Conservation (phyloP, 2,113 vertebrate genomes). For the Brachyistius frenatus region DNA sequence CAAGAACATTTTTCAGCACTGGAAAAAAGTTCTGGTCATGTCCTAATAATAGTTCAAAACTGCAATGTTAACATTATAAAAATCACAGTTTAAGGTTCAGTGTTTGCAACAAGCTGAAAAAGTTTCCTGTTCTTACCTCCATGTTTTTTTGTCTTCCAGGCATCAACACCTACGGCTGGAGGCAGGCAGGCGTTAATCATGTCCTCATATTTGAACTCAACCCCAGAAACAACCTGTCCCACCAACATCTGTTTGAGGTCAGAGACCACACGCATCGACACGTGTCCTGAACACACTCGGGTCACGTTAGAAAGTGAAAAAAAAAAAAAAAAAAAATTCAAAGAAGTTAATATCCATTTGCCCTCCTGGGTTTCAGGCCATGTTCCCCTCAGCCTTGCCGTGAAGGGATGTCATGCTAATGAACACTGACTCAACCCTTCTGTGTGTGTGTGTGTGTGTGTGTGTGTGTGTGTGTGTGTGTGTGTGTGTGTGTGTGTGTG, state of each 20-base stretch:
- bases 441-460: too few species aligned
- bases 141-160: conserved; percentile 61
- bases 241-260: conserved; percentile 99
- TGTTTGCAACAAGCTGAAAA: neutral
- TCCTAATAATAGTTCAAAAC: too few species aligned
- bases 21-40: too few species aligned
- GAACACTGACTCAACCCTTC: neutral
- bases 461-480: neutral
- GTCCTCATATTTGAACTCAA: conserved; percentile 99
- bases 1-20: neutral
- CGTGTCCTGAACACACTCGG: neutral
- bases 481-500: too few species aligned
- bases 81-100: neutral
- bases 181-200: conserved; percentile 98
- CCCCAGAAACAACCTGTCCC: conserved; percentile 97
- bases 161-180: conserved; percentile 99
- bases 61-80: too few species aligned
- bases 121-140: neutral
- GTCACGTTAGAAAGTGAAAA: neutral
- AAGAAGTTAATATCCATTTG: too few species aligned
- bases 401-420: neutral
- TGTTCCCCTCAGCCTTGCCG: too few species aligned
- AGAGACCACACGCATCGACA: conserved; percentile 12
- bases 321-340: too few species aligned
- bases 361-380: too few species aligned